Base-by-base conservation (phyloP, 2,113 vertebrate genomes). In the Thunnus thynnus region DNA sequence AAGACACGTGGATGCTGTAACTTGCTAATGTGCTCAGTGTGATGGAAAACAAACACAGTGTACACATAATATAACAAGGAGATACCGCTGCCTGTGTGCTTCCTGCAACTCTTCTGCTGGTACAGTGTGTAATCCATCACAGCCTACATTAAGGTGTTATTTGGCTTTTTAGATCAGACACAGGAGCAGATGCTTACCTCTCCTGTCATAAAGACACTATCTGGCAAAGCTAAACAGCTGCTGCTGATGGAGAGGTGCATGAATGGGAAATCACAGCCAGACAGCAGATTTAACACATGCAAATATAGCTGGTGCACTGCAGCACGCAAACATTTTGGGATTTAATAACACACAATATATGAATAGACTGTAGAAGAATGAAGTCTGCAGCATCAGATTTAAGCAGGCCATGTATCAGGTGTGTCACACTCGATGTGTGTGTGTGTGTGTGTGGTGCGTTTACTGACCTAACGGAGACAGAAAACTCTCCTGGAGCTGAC, bases 401-500 rank as follows among this genome's bases (percentile, higher is more conserved):
- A 41, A 41, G 8, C 36, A 41, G 36, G 9, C 36, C 6, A 41
- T 41, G 36, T 41, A 41, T 41, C 36, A 41, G 57, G 17, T 14
- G 62, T 72, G 17, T 55, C 27, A 51, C 17, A 25, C 17, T 25
- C 6, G 13, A 18, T 0, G 11, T 73, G 11, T 58, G 16, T 41
- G n/a, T 10, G 27, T 58, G 18, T 0, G 1, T 13, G 3, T 54
- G 68, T 14, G 76, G 32, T 83, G 76, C 13, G 10, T 80, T 85
- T 9, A 88, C 96, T 96, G 84, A 99, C 98, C 95, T 99, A 73
- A 99, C 97, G 0, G 97, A 99, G 71, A 99, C 88, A 0, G 97
- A 99, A 94, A 99, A 99, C 69, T 97, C 97, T 3, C 98, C 98
- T 0, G 97, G 98, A 13, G 96, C 89, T 13, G 97, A 99, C 93